Evolutionary conservation across 2,888 invertebrate genomes (phyloP), one percentile per base, ranked within the genome.

Genomic region (Drosophila putrida): DNA sequence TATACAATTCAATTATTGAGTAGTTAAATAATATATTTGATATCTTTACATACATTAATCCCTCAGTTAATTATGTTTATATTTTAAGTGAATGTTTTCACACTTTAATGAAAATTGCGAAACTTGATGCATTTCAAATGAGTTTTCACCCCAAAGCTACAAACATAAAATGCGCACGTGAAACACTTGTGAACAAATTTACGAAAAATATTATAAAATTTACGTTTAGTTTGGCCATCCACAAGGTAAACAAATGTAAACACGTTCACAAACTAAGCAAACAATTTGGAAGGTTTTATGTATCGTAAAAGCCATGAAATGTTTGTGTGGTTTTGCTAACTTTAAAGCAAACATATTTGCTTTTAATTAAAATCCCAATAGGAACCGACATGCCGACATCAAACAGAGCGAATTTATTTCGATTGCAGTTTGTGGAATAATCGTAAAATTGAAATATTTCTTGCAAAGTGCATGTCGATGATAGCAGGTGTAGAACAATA

Each of bases 291-390:
- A 47, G 25, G 35, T 5, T 31, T 33, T 49, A 38, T 49, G 38
- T 43, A 65, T 51, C 49, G 57, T 47, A 43, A 76, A 61, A 36
- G 57, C 68, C 63, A 57, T 71, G 55, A 71, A 76, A 63, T 76
- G 61, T 73, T 63, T 77, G 61, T 61, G 61, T 64, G 73, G 58
- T 55, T 64, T 58, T 54, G 35, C 60, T 55, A 75, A 77, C 64
- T 75, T 65, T 41, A 69, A 68, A 69, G 71, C 71, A 85, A 82
- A 82, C 70, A 81, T 86, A 81, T 82, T 86, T 82, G 81, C 79
- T 83, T 82, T 82, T 82, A 82, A 82, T 82, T 82, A 83, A 86
- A 86, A 77, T 44, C 64, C 65, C 51, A 59, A 58, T 36, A 44
- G 31, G 6, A 49, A 27, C 15, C 15, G 6, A 41, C 44, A 25